Conservation (phyloP, 2,113 vertebrate species). For the Tychaedon coryphoeus region DNA sequence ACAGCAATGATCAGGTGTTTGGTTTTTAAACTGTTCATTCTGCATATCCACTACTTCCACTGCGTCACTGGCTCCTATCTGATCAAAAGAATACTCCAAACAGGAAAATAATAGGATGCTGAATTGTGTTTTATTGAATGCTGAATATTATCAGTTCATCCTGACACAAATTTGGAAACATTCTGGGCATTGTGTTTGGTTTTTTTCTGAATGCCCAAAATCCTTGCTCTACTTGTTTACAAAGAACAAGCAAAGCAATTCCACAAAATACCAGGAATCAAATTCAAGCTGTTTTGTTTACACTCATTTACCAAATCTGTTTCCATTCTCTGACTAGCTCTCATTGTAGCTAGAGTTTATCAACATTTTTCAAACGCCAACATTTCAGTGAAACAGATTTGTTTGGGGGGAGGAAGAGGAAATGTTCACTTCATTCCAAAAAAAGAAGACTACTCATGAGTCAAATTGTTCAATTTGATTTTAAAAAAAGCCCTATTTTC, state of each 20-base stretch:
- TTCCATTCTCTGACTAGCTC: conserved; percentile 52
- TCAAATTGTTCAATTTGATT: conserved; percentile 40
- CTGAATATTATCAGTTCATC: background rate
- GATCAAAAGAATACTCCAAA: background rate
- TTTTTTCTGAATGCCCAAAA: background rate
- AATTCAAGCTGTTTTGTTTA: conserved; percentile 67
- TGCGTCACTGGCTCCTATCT: background rate
- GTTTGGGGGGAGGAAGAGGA: conserved; percentile 51
- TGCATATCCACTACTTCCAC: background rate
- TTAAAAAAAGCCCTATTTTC: background rate
- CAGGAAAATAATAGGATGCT: background rate
- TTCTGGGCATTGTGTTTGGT: conserved; percentile 2
- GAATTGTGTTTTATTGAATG: background rate
- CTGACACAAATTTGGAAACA: conserved; percentile 10
- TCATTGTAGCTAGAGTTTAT: conserved; percentile 60
- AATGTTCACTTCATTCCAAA: conserved; percentile 61
- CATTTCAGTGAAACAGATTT: conserved; percentile 65
- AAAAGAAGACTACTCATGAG: conserved; percentile 47
- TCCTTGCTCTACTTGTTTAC: background rate
- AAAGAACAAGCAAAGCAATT: conserved; percentile 26
- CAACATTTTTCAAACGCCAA: conserved; percentile 61
- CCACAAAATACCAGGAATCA: conserved; percentile 44
- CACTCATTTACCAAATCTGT: conserved; percentile 60
- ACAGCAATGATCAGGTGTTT: background rate
- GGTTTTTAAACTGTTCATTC: background rate